Base-by-base conservation (phyloP, 2,113 vertebrate species). In the Plectropomus leopardus region DNA sequence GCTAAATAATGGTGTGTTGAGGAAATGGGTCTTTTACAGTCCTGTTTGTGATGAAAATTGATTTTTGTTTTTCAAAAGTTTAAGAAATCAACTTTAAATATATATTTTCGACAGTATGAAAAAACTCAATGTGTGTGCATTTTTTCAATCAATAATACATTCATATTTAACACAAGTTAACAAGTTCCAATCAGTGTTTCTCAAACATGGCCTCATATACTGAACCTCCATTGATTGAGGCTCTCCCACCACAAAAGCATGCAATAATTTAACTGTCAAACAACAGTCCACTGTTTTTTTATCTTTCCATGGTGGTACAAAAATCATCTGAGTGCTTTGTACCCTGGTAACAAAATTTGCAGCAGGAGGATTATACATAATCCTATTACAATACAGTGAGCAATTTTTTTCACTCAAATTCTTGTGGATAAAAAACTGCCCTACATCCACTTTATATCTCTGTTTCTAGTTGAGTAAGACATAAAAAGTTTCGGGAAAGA, bases 341-440 rank as follows among this genome's bases (percentile, higher is more conserved):
- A 42, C 55, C 45, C 57, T 40, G n/a, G 36, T 30, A n/a, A 30
- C 19, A 66, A 83, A 42, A 57, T 47, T 60, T 72, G 72, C 55
- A 71, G 54, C 7, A 45, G 48, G 26, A 68, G 63, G 88, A 84
- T 88, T 92, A 82, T 45, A 30, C 1, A 47, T 87, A 87, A 92
- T 87, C 84, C 60, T 57, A 36, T 83, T 71, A 86, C 61, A 69
- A 76, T 88, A 70, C 32, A 69, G 50, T 66, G 44, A n/a, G 57
- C 40, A 78, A 30, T 42, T 89, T 87, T 81, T 54, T 63, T n/a
- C 40, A 61, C 28, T 61, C 28, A 59, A 44, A 75, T 79, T 86
- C 59, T 80, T 84, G 69, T 44, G 47, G 23, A 66, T 58, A 77
- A 81, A 9, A 68, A 67, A 14, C 14, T 76, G 63, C 17, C 16